Evolutionary conservation across 1,140 invertebrate species (phyloP).

Genomic region (Drosophila kepulauana): DNA sequence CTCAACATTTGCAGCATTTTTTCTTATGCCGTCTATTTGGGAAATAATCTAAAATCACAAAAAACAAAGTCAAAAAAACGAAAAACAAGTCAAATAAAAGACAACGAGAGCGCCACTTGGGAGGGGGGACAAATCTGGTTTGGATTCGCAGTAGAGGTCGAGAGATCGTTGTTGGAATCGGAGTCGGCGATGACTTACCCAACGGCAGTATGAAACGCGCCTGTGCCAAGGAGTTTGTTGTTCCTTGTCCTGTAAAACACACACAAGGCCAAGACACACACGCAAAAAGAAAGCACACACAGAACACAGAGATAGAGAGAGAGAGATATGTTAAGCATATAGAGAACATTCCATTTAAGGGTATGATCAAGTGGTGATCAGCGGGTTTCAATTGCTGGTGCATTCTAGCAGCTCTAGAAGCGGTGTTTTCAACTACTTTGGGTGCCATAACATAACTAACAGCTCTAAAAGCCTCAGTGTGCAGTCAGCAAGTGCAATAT

Average conservation of each 20-base stretch:
- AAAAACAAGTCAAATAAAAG: constrained; percentile 16
- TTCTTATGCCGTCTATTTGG: constrained; percentile 84
- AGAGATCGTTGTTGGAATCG: constrained; percentile 2
- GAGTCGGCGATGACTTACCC: constrained; percentile 70
- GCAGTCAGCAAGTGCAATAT: constrained; percentile 60
- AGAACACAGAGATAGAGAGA: constrained; percentile 38
- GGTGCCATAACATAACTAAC: constrained; percentile 29
- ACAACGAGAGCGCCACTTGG: constrained; percentile 24
- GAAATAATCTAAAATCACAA: constrained; percentile 82
- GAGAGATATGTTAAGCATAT: constrained; percentile 41
- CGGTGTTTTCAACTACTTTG: constrained; percentile 10
- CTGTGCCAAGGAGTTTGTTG: constrained; percentile 53
- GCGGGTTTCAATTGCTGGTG: background rate
- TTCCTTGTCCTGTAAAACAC: constrained; percentile 65
- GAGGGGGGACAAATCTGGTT: background rate
- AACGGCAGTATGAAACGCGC: constrained; percentile 80
- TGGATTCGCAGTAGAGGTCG: background rate
- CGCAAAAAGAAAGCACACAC: constrained; percentile 43
- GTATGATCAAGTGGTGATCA: constrained; percentile 9
- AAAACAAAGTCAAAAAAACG: constrained; percentile 35
- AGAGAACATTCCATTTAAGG: constrained; percentile 59
- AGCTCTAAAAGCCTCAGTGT: constrained; percentile 41
- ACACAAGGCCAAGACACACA: constrained; percentile 32
- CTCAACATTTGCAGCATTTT: constrained; percentile 80
- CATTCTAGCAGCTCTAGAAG: constrained; percentile 14